Evolutionary conservation across 2,888 invertebrate species (phyloP).

Genomic region (Philereme transversata): DNA sequence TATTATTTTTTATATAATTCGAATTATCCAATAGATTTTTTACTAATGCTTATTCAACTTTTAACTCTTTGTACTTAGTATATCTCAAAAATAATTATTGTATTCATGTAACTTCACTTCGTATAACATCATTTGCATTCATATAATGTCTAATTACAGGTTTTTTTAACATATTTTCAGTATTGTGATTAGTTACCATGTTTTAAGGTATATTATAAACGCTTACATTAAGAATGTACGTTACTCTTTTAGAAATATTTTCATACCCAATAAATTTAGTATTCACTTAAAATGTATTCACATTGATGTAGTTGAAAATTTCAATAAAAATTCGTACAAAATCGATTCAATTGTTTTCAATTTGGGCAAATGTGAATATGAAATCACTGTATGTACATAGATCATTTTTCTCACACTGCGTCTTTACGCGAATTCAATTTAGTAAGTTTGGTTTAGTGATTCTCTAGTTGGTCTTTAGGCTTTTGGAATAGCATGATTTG

Average conservation of each 20-base stretch:
- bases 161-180: constrained; percentile 41
- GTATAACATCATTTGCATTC: constrained; percentile 32
- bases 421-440: constrained; percentile 41
- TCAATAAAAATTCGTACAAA: constrained; percentile 60
- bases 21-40: constrained; percentile 20
- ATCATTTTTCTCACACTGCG: constrained; percentile 74
- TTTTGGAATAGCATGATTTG: constrained; percentile 58
- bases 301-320: constrained; percentile 59
- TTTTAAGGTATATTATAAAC: constrained; percentile 32
- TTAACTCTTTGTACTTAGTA: constrained; percentile 27
- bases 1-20: constrained; percentile 13
- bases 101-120: constrained; percentile 18
- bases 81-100: constrained; percentile 1
- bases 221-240: constrained; percentile 51
- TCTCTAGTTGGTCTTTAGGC: constrained; percentile 81
- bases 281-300: constrained; percentile 61
- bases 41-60: constrained; percentile 18
- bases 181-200: constrained; percentile 42
- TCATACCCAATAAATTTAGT: constrained; percentile 83
- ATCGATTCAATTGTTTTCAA: constrained; percentile 62
- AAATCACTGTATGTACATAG: constrained; percentile 71
- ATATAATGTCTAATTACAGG: constrained; percentile 51
- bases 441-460: constrained; percentile 46
- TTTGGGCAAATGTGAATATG: constrained; percentile 77
- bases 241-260: constrained; percentile 65